Percentiles rank a stretch among this genome's conserved stretches.
phyloP scores from a whole-genome alignment of 2,113 vertebrate species.

The Odontesthes bonariensis region DNA sequence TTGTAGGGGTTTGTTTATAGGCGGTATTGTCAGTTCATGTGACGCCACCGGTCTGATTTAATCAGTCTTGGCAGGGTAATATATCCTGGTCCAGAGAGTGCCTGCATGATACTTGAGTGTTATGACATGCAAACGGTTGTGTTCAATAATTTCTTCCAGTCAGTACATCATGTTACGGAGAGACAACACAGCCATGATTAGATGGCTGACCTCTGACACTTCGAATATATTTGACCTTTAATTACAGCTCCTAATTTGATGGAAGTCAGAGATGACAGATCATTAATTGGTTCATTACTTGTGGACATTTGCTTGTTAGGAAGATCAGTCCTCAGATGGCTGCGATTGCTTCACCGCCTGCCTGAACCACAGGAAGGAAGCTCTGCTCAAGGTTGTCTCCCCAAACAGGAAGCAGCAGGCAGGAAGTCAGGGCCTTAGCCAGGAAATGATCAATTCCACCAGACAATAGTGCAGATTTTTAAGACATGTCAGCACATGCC shows the following conservation, averaged over 20 bases:
- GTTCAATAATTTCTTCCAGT: constrained; percentile 37
- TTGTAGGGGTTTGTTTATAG: constrained; percentile 4
- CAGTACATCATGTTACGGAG: constrained; percentile 26
- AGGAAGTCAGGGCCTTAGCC: constrained; percentile 69
- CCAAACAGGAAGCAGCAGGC: constrained; percentile 83
- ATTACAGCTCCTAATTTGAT: constrained; percentile 71
- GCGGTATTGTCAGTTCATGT: not conserved
- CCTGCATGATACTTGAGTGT: not conserved
- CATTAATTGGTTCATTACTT: constrained; percentile 75
- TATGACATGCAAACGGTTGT: constrained; percentile 38
- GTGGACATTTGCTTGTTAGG: constrained; percentile 65
- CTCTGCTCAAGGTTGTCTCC: constrained; percentile 69
- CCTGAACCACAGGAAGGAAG: constrained; percentile 66
- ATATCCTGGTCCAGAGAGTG: constrained; percentile 24
- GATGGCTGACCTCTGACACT: constrained; percentile 57
- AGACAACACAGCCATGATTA: constrained; percentile 60
- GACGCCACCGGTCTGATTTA: constrained; percentile 17
- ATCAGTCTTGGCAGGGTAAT: constrained; percentile 31
- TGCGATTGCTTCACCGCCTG: constrained; percentile 58
- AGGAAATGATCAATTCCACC: constrained; percentile 75
- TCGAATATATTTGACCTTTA: constrained; percentile 71
- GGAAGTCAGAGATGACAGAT: constrained; percentile 57
- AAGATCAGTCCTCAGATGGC: constrained; percentile 51
- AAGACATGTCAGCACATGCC: constrained; percentile 57
- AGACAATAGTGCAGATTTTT: constrained; percentile 76